Base-by-base conservation (phyloP, 1,140 invertebrate species). In the Polypedilum pembai region DNA sequence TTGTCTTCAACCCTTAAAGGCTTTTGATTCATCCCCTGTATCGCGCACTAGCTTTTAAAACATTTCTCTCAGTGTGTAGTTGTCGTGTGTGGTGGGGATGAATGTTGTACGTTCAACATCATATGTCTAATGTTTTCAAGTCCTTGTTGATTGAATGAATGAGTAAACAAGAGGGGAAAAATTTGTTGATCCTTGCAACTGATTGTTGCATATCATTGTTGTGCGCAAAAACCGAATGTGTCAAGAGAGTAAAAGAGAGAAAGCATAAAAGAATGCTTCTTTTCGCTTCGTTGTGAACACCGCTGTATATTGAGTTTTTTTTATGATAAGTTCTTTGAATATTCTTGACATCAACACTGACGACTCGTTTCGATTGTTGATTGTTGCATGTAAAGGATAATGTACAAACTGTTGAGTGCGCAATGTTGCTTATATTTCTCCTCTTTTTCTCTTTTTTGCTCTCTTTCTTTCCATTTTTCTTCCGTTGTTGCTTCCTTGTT, bases 41-140 rank as follows among this genome's bases (percentile, higher is more conserved):
- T 69, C 65, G 65, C 65, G 65, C 65, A 69, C 65, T 18, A 69
- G 65, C 65, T 21, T 69, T 69, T 69, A 69, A 69, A 69, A 69
- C 65, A 69, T 8, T 21, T 20, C 18, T 69, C 65, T 8, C 8
- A n/a, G n/a, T n/a, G n/a, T 8, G 65, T 8, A 8, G n/a, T 15
- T 56, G 45, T 56, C 45, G 45, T n/a, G 45, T 56, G 15, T 56
- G 45, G 45, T 56, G 45, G 45, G 45, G 45, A 56, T 56, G 10
- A 33, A 56, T 56, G 45, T 56, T 56, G 45, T 56, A 12, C 45
- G 45, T 56, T 4, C 12, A 56, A 56, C 45, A 56, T 56, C n/a
- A 56, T n/a, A 56, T 56, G 45, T 56, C 45, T 56, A 56, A 56
- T 56, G 45, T 15, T 56, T 56, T 15, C 4, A 1, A 33, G 45